A percentile compares a stretch with the other conserved stretches of the same genome.
phyloP scores from a whole-genome alignment of 2,797 vertebrate genomes.

The Acanthiza pusilla region DNA sequence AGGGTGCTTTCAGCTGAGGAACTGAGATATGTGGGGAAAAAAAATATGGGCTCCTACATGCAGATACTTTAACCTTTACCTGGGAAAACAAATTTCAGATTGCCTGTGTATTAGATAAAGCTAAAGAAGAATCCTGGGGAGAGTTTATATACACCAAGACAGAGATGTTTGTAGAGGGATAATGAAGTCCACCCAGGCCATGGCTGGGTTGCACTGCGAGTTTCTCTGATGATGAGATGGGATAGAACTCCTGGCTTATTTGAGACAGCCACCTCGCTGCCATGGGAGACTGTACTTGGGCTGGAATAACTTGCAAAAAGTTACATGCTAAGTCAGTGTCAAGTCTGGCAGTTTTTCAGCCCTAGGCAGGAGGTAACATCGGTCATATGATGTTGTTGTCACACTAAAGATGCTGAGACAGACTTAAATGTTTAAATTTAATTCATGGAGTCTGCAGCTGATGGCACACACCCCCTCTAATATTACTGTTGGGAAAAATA shows the following conservation, averaged over 20 bases:
- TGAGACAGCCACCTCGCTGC: background rate
- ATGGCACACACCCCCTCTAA: background rate
- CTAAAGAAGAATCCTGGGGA: background rate
- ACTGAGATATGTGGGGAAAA: background rate
- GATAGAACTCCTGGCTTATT: background rate
- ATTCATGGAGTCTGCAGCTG: background rate
- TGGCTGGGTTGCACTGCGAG: background rate
- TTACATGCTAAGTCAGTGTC: background rate
- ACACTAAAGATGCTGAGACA: background rate
- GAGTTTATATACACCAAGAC: background rate
- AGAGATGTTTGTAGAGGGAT: background rate
- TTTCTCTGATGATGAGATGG: background rate
- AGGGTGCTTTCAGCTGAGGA: background rate
- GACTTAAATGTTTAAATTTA: background rate
- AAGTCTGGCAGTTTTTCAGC: background rate
- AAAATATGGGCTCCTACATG: background rate
- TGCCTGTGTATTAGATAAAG: background rate
- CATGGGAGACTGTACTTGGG: background rate
- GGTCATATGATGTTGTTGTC: background rate
- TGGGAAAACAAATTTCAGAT: background rate
- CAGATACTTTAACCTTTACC: background rate
- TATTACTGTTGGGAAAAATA: background rate
- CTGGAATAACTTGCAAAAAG: background rate
- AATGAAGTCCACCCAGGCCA: background rate
- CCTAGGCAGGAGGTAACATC: background rate